phyloP scores from a whole-genome alignment of 2,888 invertebrate species.

The Leptothorax acervorum region DNA sequence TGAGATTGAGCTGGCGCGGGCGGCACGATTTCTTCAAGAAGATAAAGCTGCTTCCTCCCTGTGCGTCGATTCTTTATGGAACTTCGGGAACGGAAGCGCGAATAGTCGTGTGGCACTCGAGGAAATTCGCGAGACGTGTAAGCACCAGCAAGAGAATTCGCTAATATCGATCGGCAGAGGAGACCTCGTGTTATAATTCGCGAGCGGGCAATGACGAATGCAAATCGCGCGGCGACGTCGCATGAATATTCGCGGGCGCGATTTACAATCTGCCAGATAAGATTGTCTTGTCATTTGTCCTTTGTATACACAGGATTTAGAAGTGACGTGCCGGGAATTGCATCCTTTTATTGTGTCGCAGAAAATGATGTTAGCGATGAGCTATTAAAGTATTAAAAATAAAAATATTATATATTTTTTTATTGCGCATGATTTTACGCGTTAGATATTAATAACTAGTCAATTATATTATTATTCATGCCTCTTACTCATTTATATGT shows the following conservation, averaged over 20 bases:
- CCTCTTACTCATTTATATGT: neutral
- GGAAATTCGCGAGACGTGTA: slow-evolving; percentile 22
- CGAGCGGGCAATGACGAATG: slow-evolving; percentile 40
- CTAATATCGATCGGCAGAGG: slow-evolving; percentile 34
- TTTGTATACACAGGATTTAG: neutral
- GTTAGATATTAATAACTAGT: neutral
- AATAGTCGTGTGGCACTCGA: neutral
- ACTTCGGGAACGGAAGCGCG: neutral
- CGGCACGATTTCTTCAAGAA: neutral
- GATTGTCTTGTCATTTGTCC: slow-evolving; percentile 14
- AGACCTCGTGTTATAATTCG: slow-evolving; percentile 37
- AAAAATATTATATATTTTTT: neutral
- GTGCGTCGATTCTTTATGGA: slow-evolving; percentile 6
- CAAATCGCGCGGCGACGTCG: slow-evolving; percentile 34
- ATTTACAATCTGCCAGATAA: slow-evolving; percentile 49
- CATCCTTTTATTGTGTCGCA: neutral
- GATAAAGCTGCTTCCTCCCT: slow-evolving; percentile 1
- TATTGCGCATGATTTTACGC: too few species aligned
- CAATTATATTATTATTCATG: neutral
- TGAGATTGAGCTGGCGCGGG: neutral
- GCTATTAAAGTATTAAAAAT: neutral
- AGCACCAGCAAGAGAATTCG: slow-evolving; percentile 27
- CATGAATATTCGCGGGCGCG: slow-evolving; percentile 41
- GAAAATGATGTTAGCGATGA: neutral
- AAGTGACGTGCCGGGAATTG: slow-evolving; percentile 11